Percentiles rank a stretch among this genome's conserved stretches.
These are phyloP conservation scores for Antheraea pernyi DNA, from an alignment of 1,140 invertebrate genomes.

Conservation along the genomic window DNA sequence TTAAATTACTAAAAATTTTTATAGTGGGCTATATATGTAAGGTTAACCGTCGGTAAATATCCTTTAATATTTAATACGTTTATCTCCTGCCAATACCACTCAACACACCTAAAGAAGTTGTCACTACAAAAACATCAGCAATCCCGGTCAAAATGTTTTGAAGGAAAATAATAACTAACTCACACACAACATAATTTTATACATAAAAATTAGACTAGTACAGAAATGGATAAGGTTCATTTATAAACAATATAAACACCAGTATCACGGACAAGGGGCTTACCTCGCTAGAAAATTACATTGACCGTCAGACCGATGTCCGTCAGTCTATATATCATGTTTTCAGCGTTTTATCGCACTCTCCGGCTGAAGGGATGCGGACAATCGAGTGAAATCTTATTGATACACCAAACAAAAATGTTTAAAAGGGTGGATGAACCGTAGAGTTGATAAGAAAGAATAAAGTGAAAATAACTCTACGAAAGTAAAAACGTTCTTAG, in stretches of 20 bases:
- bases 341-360: slow-evolving; percentile 65
- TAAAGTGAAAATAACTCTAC: background rate
- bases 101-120: too few relatives aligned
- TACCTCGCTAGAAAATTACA: background rate
- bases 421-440: slow-evolving; percentile 10
- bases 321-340: slow-evolving; percentile 56
- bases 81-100: too few relatives aligned
- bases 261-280: background rate
- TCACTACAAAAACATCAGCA: too few relatives aligned
- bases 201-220: background rate
- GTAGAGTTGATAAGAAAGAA: background rate
- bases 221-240: background rate
- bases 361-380: slow-evolving; percentile 43
- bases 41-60: too few relatives aligned
- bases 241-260: background rate
- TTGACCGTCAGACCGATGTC: slow-evolving; percentile 37
- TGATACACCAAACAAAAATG: slow-evolving; percentile 31
- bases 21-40: too few relatives aligned
- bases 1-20: too few relatives aligned
- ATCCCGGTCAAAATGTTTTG: too few relatives aligned
- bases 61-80: too few relatives aligned
- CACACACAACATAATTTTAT: too few relatives aligned
- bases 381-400: slow-evolving; percentile 50
- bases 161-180: too few relatives aligned
- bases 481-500: too few relatives aligned